phyloP scores from a whole-genome alignment of 2,888 invertebrate species.

The Erynnis tages region DNA sequence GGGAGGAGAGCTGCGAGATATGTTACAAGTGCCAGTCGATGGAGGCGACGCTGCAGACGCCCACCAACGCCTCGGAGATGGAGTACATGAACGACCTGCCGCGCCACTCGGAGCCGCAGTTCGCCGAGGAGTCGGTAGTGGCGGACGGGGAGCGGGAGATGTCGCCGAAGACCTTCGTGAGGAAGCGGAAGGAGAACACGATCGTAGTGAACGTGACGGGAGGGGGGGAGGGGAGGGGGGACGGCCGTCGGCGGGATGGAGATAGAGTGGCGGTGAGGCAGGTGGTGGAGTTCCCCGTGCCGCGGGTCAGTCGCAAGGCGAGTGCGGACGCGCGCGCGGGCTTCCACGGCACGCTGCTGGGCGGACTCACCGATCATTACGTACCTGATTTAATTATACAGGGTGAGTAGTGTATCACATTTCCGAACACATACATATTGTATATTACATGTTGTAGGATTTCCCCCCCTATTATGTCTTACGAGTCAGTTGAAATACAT shows the following conservation, averaged over 20 bases:
- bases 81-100: conserved; percentile 75
- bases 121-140: conserved; percentile 58
- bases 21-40: conserved; percentile 78
- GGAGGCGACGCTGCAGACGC: conserved; percentile 85
- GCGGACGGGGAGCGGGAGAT: conserved; percentile 41
- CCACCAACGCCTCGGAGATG: conserved; percentile 89
- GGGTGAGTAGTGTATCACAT: conserved; percentile 57
- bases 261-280: conserved; percentile 53
- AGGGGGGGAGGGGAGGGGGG: conserved; percentile 28
- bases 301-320: conserved; percentile 44
- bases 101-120: conserved; percentile 63
- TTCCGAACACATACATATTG: background rate
- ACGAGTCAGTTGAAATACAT: no score
- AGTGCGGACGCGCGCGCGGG: conserved; percentile 51
- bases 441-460: no score
- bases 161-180: conserved; percentile 67
- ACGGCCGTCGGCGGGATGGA: conserved; percentile 31
- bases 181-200: conserved; percentile 67
- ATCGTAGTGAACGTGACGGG: conserved; percentile 59
- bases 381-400: conserved; percentile 89
- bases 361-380: conserved; percentile 84
- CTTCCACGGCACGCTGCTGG: conserved; percentile 82
- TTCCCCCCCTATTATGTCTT: no score
- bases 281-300: conserved; percentile 82
- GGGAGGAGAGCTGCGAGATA: conserved; percentile 76